phyloP scores from a whole-genome alignment of 2,888 invertebrate species.

The Ennomos erosarius region DNA sequence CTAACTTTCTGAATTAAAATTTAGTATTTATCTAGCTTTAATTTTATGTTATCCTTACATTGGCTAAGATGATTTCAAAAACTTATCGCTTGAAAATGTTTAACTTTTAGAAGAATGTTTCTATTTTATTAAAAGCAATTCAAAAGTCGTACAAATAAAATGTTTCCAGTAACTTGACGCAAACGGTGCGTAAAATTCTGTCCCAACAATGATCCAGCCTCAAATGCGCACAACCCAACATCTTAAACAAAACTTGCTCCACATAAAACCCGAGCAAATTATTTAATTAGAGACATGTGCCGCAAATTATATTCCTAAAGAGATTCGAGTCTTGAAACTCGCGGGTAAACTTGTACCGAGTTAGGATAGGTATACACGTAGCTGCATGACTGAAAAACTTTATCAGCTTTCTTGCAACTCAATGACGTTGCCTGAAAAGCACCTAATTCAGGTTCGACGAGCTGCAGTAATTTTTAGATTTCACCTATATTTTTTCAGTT shows the following conservation, averaged over 20 bases:
- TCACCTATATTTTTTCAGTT: too few species aligned
- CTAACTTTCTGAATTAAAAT: too few species aligned
- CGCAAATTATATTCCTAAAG: conserved; percentile 42
- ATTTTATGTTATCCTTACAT: too few species aligned
- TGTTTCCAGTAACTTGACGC: conserved; percentile 5
- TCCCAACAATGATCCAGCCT: conserved; percentile 12
- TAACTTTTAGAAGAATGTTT: too few species aligned
- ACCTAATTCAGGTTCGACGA: too few species aligned
- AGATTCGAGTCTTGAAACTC: conserved; percentile 35
- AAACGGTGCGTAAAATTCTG: conserved; percentile 17
- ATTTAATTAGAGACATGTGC: conserved; percentile 40
- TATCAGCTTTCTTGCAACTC: too few species aligned
- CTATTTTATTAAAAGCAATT: background rate
- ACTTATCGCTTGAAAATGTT: too few species aligned
- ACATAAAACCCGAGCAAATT: conserved; percentile 31
- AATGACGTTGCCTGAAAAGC: too few species aligned
- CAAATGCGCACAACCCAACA: conserved; percentile 17
- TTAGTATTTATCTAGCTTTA: too few species aligned
- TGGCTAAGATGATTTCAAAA: too few species aligned
- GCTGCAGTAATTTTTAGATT: too few species aligned
- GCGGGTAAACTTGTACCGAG: conserved; percentile 33
- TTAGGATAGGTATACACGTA: conserved; percentile 8
- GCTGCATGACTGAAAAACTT: background rate
- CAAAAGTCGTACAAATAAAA: conserved; percentile 15
- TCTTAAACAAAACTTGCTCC: conserved; percentile 28